phyloP scores from a whole-genome alignment of 2,888 invertebrate genomes.

The Chymomyza amoena region DNA sequence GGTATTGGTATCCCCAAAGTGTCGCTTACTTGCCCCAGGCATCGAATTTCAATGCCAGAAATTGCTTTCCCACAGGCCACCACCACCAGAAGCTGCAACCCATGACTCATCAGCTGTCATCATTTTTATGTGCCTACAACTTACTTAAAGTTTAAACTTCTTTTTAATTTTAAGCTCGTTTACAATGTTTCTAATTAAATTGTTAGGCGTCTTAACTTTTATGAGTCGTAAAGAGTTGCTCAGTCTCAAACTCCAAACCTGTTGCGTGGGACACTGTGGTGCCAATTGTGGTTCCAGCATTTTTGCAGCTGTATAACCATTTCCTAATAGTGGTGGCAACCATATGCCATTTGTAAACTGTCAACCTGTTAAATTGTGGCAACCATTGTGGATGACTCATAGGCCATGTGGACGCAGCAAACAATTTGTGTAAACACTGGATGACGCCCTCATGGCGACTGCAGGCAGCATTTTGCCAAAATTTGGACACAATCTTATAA shows the following conservation, averaged over 20 bases:
- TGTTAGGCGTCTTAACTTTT: not conserved
- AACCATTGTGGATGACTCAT: not conserved
- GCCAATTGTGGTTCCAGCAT: constrained; percentile 30
- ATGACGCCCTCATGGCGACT: not conserved
- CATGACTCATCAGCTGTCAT: constrained; percentile 26
- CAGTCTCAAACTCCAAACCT: constrained; percentile 42
- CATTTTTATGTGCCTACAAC: too few relatives aligned
- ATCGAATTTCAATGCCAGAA: constrained; percentile 33
- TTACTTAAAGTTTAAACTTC: constrained; percentile 16
- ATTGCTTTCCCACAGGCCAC: constrained; percentile 32
- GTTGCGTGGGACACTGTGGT: constrained; percentile 63
- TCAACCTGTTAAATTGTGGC: constrained; percentile 28
- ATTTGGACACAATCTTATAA: not conserved
- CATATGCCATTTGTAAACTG: constrained; percentile 47
- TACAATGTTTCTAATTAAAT: not conserved
- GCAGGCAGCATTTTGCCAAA: not conserved
- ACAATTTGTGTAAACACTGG: not conserved
- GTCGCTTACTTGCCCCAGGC: constrained; percentile 40
- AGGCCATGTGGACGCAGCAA: not conserved
- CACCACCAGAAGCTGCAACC: not conserved
- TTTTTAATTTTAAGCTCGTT: constrained; percentile 36
- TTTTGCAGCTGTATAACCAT: not conserved
- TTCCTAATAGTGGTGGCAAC: not conserved
- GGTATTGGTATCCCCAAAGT: constrained; percentile 25
- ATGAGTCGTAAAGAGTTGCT: not conserved